Evolutionary conservation across 2,888 invertebrate species (phyloP).

Genomic region (Dasysyrphus tricinctus): DNA sequence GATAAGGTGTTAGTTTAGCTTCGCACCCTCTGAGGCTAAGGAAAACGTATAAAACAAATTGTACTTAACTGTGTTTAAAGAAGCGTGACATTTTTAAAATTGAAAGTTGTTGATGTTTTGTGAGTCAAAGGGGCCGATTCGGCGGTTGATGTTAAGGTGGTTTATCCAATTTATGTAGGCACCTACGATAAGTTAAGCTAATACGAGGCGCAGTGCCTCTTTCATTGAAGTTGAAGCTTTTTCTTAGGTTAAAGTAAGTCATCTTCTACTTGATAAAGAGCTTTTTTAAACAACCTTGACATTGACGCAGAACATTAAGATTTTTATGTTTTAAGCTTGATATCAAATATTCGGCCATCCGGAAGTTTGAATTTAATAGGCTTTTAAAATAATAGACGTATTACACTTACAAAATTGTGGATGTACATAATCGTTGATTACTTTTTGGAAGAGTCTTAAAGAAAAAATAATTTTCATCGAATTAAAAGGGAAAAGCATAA

Average conservation of each 20-base stretch:
- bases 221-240: not conserved
- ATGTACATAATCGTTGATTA: too few relatives aligned
- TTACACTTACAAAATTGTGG: too few relatives aligned
- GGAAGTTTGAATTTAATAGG: not conserved
- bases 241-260: not conserved
- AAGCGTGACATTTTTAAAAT: slow-evolving; percentile 60
- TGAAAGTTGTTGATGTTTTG: slow-evolving; percentile 49
- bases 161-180: slow-evolving; percentile 8
- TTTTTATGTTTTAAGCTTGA: not conserved
- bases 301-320: slow-evolving; percentile 8
- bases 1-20: slow-evolving; percentile 41
- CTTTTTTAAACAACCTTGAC: slow-evolving; percentile 22
- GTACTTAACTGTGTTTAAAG: slow-evolving; percentile 57
- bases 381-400: too few relatives aligned
- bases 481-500: too few relatives aligned
- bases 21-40: slow-evolving; percentile 6
- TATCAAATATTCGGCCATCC: not conserved
- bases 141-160: not conserved
- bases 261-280: not conserved
- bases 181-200: not conserved
- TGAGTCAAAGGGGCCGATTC: slow-evolving; percentile 54
- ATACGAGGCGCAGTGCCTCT: slow-evolving; percentile 7
- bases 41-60: not conserved
- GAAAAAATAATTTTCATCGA: too few relatives aligned
- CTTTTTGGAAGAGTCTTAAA: too few relatives aligned